Percentiles rank a stretch among this genome's conserved stretches.
Evolutionary conservation across 2,797 vertebrate species (phyloP).

Genomic region (Enoplosus armatus): DNA sequence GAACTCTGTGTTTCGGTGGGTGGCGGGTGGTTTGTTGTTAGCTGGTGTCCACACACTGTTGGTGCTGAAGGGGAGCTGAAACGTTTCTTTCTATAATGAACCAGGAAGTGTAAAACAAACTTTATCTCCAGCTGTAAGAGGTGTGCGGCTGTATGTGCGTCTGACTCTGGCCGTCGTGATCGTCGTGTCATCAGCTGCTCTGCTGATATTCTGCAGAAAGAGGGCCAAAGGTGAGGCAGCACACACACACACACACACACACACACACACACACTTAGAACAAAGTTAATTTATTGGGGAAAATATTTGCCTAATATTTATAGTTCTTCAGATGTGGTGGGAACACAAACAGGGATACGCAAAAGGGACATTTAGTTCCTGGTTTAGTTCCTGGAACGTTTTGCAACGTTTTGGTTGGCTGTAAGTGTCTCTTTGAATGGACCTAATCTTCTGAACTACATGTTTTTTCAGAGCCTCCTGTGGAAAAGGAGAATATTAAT

Average conservation of each 20-base stretch:
- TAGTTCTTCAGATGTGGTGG: neutral
- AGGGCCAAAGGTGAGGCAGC: constrained; percentile 28
- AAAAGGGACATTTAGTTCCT: no score
- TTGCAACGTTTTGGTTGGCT: no score
- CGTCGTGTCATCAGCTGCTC: neutral
- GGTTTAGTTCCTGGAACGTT: neutral
- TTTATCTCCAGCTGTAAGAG: neutral
- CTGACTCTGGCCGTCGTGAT: constrained; percentile 1
- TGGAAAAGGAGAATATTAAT: fast-evolving
- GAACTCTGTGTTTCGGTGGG: no score
- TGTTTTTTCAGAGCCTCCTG: constrained; percentile 32
- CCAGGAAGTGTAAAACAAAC: no score
- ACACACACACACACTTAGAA: no score
- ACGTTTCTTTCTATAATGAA: neutral
- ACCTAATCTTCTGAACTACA: neutral
- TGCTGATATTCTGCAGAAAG: constrained; percentile 30
- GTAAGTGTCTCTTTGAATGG: neutral
- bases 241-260: no score
- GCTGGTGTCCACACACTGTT: no score
- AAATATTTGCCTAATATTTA: neutral
- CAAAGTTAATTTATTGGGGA: no score
- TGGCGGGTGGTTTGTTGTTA: no score
- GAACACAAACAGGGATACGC: no score
- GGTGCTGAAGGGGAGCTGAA: no score
- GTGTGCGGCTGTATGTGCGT: neutral